Percentiles rank a stretch among this genome's conserved stretches.
phyloP scores from a whole-genome alignment of 2,797 vertebrate species.

The Tiaroga cobitis region DNA sequence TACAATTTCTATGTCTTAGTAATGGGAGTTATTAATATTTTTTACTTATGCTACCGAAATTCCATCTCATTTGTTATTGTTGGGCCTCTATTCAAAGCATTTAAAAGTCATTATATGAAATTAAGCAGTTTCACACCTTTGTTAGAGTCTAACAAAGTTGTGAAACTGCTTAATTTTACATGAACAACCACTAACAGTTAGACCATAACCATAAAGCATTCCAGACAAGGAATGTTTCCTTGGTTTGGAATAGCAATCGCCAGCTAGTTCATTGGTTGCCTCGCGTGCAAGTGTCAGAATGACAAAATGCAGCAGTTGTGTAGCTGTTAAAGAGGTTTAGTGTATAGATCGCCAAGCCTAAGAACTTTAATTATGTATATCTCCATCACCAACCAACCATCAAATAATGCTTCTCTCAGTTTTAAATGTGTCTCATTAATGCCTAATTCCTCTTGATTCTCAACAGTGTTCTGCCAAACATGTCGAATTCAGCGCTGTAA shows the following conservation, averaged over 20 bases:
- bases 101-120: constrained; percentile 4
- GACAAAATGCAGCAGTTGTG: constrained; percentile 11
- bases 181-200: too few species aligned
- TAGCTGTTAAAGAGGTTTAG: constrained; percentile 7
- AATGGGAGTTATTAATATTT: background rate
- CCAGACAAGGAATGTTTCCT: background rate
- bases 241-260: background rate
- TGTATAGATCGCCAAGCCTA: background rate
- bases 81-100: background rate
- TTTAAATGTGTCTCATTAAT: background rate
- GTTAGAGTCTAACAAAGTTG: too few species aligned
- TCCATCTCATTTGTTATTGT: constrained; percentile 25
- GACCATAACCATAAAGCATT: background rate
- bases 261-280: constrained; percentile 13
- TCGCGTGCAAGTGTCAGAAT: background rate
- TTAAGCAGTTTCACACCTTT: background rate
- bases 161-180: too few species aligned
- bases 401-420: background rate
- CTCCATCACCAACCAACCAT: constrained; percentile 19
- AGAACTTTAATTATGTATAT: constrained; percentile 19
- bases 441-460: background rate
- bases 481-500: constrained; percentile 85
- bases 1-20: background rate
- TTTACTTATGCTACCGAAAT: background rate
- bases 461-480: constrained; percentile 79